phyloP scores from a whole-genome alignment of 2,113 vertebrate genomes.

The Tor tambroides region DNA sequence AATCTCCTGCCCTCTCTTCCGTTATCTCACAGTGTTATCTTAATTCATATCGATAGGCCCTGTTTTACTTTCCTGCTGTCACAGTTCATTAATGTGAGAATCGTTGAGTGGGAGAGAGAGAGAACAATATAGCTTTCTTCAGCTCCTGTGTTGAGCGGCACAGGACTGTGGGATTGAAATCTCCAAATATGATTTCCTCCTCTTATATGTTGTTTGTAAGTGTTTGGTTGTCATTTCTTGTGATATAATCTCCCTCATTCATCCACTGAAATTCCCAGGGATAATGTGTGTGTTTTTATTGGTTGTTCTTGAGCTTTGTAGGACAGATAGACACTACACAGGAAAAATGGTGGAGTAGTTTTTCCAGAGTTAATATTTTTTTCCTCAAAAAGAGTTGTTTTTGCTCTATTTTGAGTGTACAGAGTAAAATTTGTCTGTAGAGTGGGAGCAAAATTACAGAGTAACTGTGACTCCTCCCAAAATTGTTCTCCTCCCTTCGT shows the following conservation, averaged over 20 bases:
- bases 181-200: not conserved
- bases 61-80: slow-evolving; percentile 29
- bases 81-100: slow-evolving; percentile 5
- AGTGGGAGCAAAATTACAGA: too few species aligned
- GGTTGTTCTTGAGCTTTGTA: slow-evolving; percentile 37
- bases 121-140: not conserved
- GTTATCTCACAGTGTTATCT: slow-evolving; percentile 51
- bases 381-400: too few species aligned
- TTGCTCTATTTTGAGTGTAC: too few species aligned
- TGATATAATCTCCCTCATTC: slow-evolving; percentile 54
- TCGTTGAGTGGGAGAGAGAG: slow-evolving; percentile 5
- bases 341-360: too few species aligned
- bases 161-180: slow-evolving; percentile 5
- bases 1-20: slow-evolving; percentile 43
- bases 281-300: slow-evolving; percentile 46
- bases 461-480: too few species aligned
- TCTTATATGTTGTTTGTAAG: slow-evolving; percentile 44
- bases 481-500: too few species aligned
- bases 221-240: slow-evolving; percentile 36
- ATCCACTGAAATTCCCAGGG: slow-evolving; percentile 32
- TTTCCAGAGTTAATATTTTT: too few species aligned
- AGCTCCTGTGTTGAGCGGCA: not conserved
- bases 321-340: slow-evolving; percentile 13
- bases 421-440: too few species aligned
- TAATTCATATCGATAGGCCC: slow-evolving; percentile 56